These are phyloP conservation scores for Etheostoma nigrum DNA, from an alignment of 2,797 vertebrate genomes.

Conservation along the genomic window DNA sequence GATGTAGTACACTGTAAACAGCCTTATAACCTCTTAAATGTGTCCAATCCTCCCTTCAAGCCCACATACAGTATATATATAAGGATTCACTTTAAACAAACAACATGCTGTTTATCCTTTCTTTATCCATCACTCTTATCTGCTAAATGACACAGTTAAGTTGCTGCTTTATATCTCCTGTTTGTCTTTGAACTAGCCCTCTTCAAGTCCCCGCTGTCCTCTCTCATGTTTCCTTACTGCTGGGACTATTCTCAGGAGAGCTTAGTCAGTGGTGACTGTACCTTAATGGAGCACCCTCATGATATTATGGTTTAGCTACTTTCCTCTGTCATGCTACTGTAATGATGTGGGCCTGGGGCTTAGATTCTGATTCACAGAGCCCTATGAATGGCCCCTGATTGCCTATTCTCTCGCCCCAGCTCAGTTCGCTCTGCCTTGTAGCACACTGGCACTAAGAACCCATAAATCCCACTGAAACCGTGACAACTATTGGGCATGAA, in stretches of 20 bases:
- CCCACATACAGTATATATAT: constrained; percentile 37
- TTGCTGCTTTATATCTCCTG: constrained; percentile 46
- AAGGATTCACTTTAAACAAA: constrained; percentile 47
- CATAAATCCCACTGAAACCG: constrained; percentile 74
- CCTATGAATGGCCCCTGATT: constrained; percentile 83
- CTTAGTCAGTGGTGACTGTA: constrained; percentile 76
- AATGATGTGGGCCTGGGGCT: constrained; percentile 75
- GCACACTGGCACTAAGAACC: constrained; percentile 76
- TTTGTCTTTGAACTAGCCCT: constrained; percentile 55
- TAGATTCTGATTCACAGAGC: constrained; percentile 73
- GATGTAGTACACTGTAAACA: constrained; percentile 40
- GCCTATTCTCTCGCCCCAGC: constrained; percentile 78
- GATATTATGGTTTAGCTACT: constrained; percentile 76
- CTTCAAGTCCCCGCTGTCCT: constrained; percentile 52
- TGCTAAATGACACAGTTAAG: constrained; percentile 50
- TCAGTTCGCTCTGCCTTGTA: constrained; percentile 73
- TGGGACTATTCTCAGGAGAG: constrained; percentile 65
- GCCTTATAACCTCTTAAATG: constrained; percentile 12
- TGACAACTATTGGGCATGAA: constrained; percentile 80
- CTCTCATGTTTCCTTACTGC: constrained; percentile 54
- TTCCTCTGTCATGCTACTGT: constrained; percentile 76
- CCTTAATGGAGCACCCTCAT: constrained; percentile 78
- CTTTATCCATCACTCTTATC: constrained; percentile 49
- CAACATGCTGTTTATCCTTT: constrained; percentile 54
- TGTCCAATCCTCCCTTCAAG: constrained; percentile 37